Percentiles rank a stretch among this genome's conserved stretches.
These are phyloP conservation scores for Zosterops pallidus DNA, from an alignment of 2,113 vertebrate genomes.

Conservation along the genomic window DNA sequence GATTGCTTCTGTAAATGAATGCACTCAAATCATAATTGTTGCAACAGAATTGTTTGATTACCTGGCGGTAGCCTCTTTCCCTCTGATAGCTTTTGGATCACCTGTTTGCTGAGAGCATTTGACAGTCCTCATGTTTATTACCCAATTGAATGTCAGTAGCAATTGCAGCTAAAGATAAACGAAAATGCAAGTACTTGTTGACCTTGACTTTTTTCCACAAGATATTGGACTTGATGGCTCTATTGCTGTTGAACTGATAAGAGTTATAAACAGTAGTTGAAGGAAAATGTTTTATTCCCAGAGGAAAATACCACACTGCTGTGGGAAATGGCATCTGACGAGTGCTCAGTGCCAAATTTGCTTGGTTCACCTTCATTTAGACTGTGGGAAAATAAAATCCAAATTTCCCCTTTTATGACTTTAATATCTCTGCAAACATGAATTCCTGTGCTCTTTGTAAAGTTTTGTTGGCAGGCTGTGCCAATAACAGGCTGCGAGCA, in stretches of 20 bases:
- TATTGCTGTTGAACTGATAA: conserved; percentile 87
- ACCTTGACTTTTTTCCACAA: conserved; percentile 83
- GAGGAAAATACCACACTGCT: conserved; percentile 78
- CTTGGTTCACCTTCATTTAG: conserved; percentile 76
- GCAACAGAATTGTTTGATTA: conserved; percentile 82
- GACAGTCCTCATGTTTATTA: conserved; percentile 84
- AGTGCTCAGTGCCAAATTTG: conserved; percentile 73
- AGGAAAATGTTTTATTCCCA: conserved; percentile 91
- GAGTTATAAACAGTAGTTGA: conserved; percentile 83
- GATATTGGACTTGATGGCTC: conserved; percentile 84
- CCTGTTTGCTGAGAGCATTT: conserved; percentile 79
- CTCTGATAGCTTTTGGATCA: conserved; percentile 80
- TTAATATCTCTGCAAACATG: conserved; percentile 57
- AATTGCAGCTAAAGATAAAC: conserved; percentile 83
- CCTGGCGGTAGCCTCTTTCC: conserved; percentile 75
- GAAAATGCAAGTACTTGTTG: conserved; percentile 84
- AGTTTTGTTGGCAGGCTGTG: conserved; percentile 27
- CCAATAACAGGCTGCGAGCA: background rate
- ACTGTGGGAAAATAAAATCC: conserved; percentile 77
- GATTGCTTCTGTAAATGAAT: conserved; percentile 76
- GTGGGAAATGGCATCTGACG: conserved; percentile 81
- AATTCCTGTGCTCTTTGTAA: conserved; percentile 51
- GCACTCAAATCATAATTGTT: conserved; percentile 76
- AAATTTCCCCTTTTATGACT: conserved; percentile 66
- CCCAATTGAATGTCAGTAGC: conserved; percentile 79